These are phyloP conservation scores for Stylophora pistillata DNA, from an alignment of 64 coral and sea anemone species.

Conservation along the genomic window DNA sequence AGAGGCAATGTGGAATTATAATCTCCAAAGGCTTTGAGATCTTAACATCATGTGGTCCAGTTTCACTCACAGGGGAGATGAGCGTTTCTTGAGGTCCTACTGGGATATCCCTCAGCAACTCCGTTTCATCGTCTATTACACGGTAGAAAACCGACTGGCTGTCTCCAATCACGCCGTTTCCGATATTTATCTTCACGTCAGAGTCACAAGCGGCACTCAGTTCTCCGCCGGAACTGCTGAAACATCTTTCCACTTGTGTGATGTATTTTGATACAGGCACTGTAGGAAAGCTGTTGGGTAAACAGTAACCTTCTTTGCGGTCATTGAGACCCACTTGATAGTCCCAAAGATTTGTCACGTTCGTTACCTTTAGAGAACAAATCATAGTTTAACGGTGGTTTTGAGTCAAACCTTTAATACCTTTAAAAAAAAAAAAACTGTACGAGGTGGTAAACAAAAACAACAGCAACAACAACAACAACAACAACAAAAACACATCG, in stretches of 20 bases:
- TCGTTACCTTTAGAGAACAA: too few species aligned
- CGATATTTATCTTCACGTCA: background rate
- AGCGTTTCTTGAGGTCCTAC: background rate
- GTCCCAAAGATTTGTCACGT: too few species aligned
- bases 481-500: too few species aligned
- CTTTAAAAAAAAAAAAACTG: too few species aligned
- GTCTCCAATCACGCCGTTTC: background rate
- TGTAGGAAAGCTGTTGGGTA: too few species aligned
- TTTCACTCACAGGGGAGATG: slow-evolving; percentile 14
- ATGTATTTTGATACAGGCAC: background rate
- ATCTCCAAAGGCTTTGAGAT: background rate
- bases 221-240: background rate
- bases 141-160: background rate
- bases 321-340: too few species aligned
- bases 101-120: background rate
- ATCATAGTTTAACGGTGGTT: too few species aligned
- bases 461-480: too few species aligned
- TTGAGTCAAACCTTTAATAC: too few species aligned
- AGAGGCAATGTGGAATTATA: slow-evolving; percentile 1
- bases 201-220: background rate
- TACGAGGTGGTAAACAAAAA: too few species aligned
- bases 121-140: background rate
- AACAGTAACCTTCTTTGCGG: too few species aligned
- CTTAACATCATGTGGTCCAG: background rate
- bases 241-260: background rate